Base-by-base conservation (phyloP, 2,113 vertebrate species). In the Clarias gariepinus region DNA sequence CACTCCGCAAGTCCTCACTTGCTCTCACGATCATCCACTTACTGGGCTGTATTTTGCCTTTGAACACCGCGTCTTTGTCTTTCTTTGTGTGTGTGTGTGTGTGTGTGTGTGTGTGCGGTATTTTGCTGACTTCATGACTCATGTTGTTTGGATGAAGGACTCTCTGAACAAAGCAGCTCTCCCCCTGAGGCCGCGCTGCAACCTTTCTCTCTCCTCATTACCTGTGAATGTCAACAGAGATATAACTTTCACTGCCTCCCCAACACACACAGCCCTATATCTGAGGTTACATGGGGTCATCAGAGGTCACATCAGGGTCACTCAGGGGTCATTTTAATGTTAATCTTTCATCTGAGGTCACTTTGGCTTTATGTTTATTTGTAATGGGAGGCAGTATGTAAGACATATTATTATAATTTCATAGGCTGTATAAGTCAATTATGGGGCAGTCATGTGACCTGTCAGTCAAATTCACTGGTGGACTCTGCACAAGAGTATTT, bases 151-250 rank as follows among this genome's bases (percentile, higher is more conserved):
- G 57, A 73, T 86, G 74, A 89, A 89, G 88, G 88, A 89, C 81
- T 89, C 80, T 25, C n/a, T 63, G 88, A 89, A 81, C 83, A 86
- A 86, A 86, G 64, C 85, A 73, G 30, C 47, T 3, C 60, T 74
- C 71, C 66, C 74, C 81, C 81, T 13, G 82, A 84, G 85, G 81
- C 74, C 61, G 25, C 47, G 71, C 47, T 36, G 3, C 81, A 81
- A 81, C 66, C 74, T 74, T 74, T 69, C 69, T 84, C 64, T 71
- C 81, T 76, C 80, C 84, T 80, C 76, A 64, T 36, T 18, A 53
- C 33, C 47, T 89, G 84, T 63, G 87, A 86, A 89, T 89, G 64
- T 89, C 85, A 84, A 89, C 74, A 86, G 30, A 83, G 73, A 86
- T 86, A 52, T 79, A 80, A 73, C 57, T 7, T 64, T 83, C 76